These are phyloP conservation scores for Poecilia velifera DNA, from an alignment of 2,797 vertebrate species.

Conservation along the genomic window DNA sequence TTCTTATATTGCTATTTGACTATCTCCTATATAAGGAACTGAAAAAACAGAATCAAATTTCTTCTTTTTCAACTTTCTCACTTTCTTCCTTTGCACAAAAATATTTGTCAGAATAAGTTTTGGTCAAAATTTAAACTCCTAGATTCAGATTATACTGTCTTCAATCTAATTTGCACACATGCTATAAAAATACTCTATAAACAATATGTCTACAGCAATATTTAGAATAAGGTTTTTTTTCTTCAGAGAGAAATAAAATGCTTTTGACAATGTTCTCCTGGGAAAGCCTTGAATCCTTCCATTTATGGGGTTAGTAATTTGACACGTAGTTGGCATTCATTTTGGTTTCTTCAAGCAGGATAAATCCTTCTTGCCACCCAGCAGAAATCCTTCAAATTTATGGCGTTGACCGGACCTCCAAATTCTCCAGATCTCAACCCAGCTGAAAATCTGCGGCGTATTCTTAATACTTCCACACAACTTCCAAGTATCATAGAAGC, in stretches of 20 bases:
- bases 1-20: background rate
- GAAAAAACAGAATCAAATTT: background rate
- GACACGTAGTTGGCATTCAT: background rate
- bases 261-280: background rate
- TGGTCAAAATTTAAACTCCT: background rate
- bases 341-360: background rate
- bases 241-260: background rate
- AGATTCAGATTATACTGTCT: background rate
- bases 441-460: background rate
- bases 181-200: background rate
- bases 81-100: background rate
- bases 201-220: background rate
- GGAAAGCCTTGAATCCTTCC: background rate
- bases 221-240: background rate
- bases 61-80: background rate
- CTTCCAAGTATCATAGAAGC: background rate
- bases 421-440: background rate
- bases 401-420: background rate
- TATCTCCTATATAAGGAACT: background rate
- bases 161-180: background rate
- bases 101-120: background rate
- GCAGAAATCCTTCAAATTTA: background rate
- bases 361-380: background rate
- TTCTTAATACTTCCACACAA: background rate
- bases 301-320: background rate